These are phyloP conservation scores for Drosophila antonietae DNA, from an alignment of 2,888 invertebrate species.

Conservation along the genomic window DNA sequence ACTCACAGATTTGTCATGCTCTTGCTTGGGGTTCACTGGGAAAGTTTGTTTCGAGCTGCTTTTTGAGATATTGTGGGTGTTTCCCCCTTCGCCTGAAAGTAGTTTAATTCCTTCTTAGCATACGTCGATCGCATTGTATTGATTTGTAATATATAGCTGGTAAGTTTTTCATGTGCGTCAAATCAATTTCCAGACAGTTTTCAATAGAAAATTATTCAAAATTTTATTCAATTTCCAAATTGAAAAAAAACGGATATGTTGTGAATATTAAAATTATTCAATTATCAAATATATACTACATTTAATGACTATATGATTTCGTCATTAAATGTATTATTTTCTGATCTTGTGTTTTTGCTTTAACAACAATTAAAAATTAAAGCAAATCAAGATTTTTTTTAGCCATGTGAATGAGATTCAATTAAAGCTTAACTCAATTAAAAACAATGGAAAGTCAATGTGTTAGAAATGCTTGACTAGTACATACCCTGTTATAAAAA, in stretches of 20 bases:
- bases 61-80: slow-evolving; percentile 28
- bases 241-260: not conserved
- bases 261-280: not conserved
- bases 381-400: slow-evolving; percentile 2
- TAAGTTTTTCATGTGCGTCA: not conserved
- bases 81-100: slow-evolving; percentile 29
- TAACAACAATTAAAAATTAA: not conserved
- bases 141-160: slow-evolving; percentile 6
- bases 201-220: not conserved
- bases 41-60: slow-evolving; percentile 41
- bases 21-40: slow-evolving; percentile 35
- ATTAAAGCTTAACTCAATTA: not conserved
- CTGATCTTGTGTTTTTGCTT: too few relatives aligned
- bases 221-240: not conserved
- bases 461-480: not conserved
- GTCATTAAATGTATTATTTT: not conserved
- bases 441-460: not conserved
- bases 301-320: not conserved
- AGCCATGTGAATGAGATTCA: not conserved
- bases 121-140: not conserved
- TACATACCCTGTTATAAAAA: not conserved
- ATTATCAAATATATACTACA: not conserved
- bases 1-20: slow-evolving; percentile 42
- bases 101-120: slow-evolving; percentile 28
- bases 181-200: not conserved